phyloP scores from a whole-genome alignment of 1,140 invertebrate genomes.

The Goniozus legneri region DNA sequence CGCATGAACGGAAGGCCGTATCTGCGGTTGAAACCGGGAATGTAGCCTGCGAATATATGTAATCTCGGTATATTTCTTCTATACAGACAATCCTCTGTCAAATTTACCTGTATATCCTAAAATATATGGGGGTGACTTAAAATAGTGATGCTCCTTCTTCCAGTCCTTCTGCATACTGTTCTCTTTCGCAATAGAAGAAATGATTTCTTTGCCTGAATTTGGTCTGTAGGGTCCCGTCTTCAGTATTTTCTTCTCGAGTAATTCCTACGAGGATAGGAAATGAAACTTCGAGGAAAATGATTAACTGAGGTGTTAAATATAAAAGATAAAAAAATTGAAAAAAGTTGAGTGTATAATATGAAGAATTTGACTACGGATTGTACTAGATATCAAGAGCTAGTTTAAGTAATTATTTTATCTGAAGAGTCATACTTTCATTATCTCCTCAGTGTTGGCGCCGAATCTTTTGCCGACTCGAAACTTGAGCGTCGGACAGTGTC shows the following conservation, averaged over 20 bases:
- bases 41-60: conserved; percentile 51
- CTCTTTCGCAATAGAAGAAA: conserved; percentile 22
- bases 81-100: neutral
- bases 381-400: too few species aligned
- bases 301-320: too few species aligned
- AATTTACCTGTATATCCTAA: conserved; percentile 65
- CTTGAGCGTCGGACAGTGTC: conserved; percentile 70
- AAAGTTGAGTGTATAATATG: too few species aligned
- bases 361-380: too few species aligned
- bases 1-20: conserved; percentile 68
- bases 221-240: conserved; percentile 46
- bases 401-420: neutral
- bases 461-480: conserved; percentile 70
- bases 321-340: too few species aligned
- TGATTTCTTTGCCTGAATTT: conserved; percentile 29
- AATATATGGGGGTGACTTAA: conserved; percentile 59
- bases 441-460: conserved; percentile 67
- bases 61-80: neutral
- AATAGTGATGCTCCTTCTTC: conserved; percentile 46
- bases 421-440: conserved; percentile 56
- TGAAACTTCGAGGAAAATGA: too few species aligned
- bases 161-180: conserved; percentile 38
- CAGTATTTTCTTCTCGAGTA: conserved; percentile 51
- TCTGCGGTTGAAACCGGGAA: conserved; percentile 59
- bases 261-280: too few species aligned